Percentiles rank a stretch among this genome's conserved stretches.
Evolutionary conservation across 2,797 vertebrate genomes (phyloP).

Genomic region (Sebastes diaconus): DNA sequence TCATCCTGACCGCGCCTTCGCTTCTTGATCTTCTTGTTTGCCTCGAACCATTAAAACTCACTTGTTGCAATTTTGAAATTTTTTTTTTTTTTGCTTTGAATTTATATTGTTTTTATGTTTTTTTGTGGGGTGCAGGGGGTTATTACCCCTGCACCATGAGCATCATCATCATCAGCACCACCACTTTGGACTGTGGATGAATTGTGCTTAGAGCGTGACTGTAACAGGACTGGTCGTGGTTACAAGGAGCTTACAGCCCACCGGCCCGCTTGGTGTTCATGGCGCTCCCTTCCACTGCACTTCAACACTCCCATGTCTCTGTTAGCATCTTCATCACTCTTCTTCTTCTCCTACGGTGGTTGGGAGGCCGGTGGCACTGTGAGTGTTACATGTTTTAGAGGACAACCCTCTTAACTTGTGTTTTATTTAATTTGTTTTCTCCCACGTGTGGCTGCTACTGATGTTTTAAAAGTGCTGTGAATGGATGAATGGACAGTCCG

Average conservation of each 20-base stretch:
- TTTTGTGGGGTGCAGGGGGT: not conserved
- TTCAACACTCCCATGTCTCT: slow-evolving; percentile 49
- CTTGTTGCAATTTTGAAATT: slow-evolving; percentile 42
- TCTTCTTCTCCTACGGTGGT: slow-evolving; percentile 15
- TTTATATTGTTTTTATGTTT: slow-evolving; percentile 44
- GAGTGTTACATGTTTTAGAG: slow-evolving; percentile 45
- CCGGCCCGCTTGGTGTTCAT: slow-evolving; percentile 22
- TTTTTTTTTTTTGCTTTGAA: slow-evolving; percentile 49
- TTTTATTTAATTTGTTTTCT: slow-evolving; percentile 53
- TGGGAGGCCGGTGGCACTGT: slow-evolving; percentile 61
- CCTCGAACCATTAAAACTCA: slow-evolving; percentile 71
- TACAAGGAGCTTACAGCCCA: slow-evolving; percentile 31
- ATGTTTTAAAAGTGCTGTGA: slow-evolving; percentile 81
- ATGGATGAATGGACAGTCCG: slow-evolving; percentile 68
- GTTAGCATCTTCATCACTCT: slow-evolving; percentile 5
- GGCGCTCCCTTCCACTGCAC: slow-evolving; percentile 17
- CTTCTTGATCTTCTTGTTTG: slow-evolving; percentile 55
- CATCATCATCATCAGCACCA: slow-evolving; percentile 11
- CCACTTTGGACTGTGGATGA: slow-evolving; percentile 45
- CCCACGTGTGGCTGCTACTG: slow-evolving; percentile 81
- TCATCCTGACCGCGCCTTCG: slow-evolving; percentile 74
- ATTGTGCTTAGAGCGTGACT: slow-evolving; percentile 42
- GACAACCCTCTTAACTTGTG: slow-evolving; percentile 31
- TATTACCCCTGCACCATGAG: not conserved
- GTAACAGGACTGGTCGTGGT: slow-evolving; percentile 26